Conservation (phyloP, 2,113 vertebrate species). For the Colius striatus region DNA sequence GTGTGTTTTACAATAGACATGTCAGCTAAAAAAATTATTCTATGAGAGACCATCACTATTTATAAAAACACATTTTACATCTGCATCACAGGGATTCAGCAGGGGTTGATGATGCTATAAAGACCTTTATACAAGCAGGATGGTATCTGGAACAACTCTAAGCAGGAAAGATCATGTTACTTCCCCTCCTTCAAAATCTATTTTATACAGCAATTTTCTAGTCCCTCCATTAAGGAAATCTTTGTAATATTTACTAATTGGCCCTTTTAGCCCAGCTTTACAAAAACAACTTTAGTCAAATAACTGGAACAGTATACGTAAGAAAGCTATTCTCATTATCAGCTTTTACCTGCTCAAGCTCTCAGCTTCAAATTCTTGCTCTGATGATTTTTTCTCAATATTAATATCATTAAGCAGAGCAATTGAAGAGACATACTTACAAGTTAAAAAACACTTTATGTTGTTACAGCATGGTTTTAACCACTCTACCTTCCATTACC, state of each 20-base stretch:
- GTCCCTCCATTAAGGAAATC: constrained; percentile 10
- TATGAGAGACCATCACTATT: background rate
- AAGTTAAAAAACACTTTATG: constrained; percentile 4
- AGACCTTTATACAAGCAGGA: background rate
- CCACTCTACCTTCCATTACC: background rate
- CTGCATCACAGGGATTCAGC: background rate
- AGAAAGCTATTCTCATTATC: background rate
- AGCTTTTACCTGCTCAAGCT: constrained; percentile 20
- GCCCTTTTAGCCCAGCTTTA: constrained; percentile 19
- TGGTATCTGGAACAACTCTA: background rate
- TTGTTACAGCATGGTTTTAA: background rate
- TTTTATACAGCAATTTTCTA: constrained; percentile 25
- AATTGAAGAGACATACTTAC: background rate
- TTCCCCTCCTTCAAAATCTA: constrained; percentile 1
- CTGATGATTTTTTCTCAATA: background rate
- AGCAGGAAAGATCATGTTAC: constrained; percentile 19
- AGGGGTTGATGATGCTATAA: background rate
- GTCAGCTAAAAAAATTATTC: background rate
- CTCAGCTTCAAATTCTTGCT: background rate
- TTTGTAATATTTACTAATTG: constrained; percentile 48
- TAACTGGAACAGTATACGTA: constrained; percentile 1
- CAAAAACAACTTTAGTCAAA: constrained; percentile 15
- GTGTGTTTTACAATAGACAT: background rate
- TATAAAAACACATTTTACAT: constrained; percentile 5
- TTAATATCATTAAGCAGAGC: constrained; percentile 15